Base-by-base conservation (phyloP, 1,140 invertebrate species). In the Drosophila ogumai region DNA sequence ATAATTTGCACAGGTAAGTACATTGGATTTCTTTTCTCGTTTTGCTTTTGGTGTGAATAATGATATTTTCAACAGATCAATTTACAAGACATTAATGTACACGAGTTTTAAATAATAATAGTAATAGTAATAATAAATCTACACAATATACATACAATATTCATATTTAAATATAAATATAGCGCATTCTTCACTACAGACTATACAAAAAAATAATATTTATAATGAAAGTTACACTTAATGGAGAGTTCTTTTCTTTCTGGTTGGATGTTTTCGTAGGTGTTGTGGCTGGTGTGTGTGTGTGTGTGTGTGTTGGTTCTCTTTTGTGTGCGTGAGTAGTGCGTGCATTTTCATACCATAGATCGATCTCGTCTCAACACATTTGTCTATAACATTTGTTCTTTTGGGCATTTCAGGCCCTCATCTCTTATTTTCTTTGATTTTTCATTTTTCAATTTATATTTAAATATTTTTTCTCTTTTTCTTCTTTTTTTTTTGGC, bases 11-110 rank as follows among this genome's bases (percentile, higher is more conserved):
- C 40, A 49, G 49, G 65, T 86, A 86, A 86, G 82, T 86, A 86
- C 82, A 79, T 68, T 79, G 60, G 47, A 46, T 73, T 61, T 50
- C 22, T 22, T 63, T 59, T 43, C 40, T 56, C 31, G 40, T 59
- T 54, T 58, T 40, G 52, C 63, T 69, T 80, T 82, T 68, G 84
- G 84, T 82, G 84, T 87, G 79, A 80, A 82, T 87, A 80, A 82
- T 87, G 82, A 73, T 72, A 77, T 80, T 84, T 79, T 72, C 32
- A 88, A 87, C 80, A 88, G 56, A 77, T 76, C 65, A 82, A 87
- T 87, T 82, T 87, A 87, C 84, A 87, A 80, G 88, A 82, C 72
- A 88, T 87, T 82, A 86, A 86, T 87, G 63, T 87, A 87, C 84
- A 86, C 59, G 75, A 38, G 50, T 79, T 65, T 74, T 88, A 87